Evolutionary conservation across 2,113 vertebrate species (phyloP), one percentile per base, ranked within the genome.

Genomic region (Naja naja): DNA sequence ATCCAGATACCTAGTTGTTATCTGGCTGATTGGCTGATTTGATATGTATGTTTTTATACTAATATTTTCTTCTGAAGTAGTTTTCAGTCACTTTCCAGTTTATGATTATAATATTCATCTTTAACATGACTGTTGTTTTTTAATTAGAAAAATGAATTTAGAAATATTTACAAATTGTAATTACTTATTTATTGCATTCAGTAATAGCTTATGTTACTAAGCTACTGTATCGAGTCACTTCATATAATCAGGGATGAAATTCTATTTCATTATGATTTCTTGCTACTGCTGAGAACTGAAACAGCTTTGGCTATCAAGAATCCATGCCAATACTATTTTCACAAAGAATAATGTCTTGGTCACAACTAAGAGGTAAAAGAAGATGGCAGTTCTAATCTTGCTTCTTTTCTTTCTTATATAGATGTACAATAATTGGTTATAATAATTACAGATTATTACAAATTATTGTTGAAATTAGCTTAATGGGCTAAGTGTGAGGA

Each of bases 1-100:
- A 98, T 98, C 97, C 97, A 97, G 96, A 97, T 97, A 95, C 96
- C 97, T 98, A 98, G 97, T 64, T 64, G 58, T 64, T 64, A 64
- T 64, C 98, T 98, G 97, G 96, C 95, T 97, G 97, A 96, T 96
- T 5, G 60, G 85, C 96, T 95, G 94, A 96, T 97, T 92, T 97
- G 85, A 97, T 94, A 96, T 54, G 2, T 34, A 91, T 95, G 91
- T 93, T 91, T 94, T 0, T 95, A 97, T 95, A 91, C 74, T 95
- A 95, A 34, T 23, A 27, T 22, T 95, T 94, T 94, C 95, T 95
- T 96, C 96, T 85, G 92, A 96, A 97, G 95, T 95, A 92, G 91
- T 93, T n/a, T 87, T 90, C 49, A 74, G 95, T 92, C 91, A 93
- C 96, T 96, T 97, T 97, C 93, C 96, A 45, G 90, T 69, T 94